Percentiles rank a stretch among this genome's conserved stretches.
Conservation (phyloP, 1,140 invertebrate genomes). For the Orius insidiosus region DNA sequence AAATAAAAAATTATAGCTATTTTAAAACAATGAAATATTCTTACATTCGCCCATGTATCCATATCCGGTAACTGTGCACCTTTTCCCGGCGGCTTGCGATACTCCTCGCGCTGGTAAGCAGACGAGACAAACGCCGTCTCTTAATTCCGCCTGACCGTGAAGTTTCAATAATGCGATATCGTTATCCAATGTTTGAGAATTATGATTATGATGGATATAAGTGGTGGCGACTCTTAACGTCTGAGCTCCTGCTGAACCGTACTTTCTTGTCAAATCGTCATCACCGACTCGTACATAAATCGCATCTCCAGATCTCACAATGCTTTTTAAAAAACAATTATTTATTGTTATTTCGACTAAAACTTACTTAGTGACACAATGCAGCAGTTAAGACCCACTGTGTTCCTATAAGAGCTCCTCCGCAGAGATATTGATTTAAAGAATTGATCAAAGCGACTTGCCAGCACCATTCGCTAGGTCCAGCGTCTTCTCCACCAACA, state of each 20-base stretch:
- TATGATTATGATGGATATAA: conserved; percentile 93
- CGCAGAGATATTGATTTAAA: conserved; percentile 87
- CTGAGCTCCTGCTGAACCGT: conserved; percentile 72
- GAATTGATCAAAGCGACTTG: conserved; percentile 87
- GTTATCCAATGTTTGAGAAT: conserved; percentile 87
- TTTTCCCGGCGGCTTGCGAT: conserved; percentile 66
- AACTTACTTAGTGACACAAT: conserved; percentile 85
- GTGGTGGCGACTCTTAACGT: conserved; percentile 76
- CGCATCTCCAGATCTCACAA: conserved; percentile 73
- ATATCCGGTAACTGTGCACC: conserved; percentile 84
- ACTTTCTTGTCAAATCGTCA: conserved; percentile 73
- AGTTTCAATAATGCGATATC: conserved; percentile 88
- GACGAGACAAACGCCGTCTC: conserved; percentile 65
- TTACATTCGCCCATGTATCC: conserved; percentile 86
- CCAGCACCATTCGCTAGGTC: conserved; percentile 88
- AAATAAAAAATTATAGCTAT: conserved; percentile 21
- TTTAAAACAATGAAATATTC: conserved; percentile 13
- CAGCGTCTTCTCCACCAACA: conserved; percentile 77
- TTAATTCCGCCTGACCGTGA: conserved; percentile 73
- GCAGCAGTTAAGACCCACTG: conserved; percentile 91
- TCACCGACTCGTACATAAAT: conserved; percentile 86
- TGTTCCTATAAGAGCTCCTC: conserved; percentile 81
- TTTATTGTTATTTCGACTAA: too few species aligned
- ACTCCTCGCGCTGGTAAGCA: conserved; percentile 76
- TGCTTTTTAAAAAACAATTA: conserved; percentile 41